Conservation (phyloP, 2,113 vertebrate genomes). For the Riparia riparia region DNA sequence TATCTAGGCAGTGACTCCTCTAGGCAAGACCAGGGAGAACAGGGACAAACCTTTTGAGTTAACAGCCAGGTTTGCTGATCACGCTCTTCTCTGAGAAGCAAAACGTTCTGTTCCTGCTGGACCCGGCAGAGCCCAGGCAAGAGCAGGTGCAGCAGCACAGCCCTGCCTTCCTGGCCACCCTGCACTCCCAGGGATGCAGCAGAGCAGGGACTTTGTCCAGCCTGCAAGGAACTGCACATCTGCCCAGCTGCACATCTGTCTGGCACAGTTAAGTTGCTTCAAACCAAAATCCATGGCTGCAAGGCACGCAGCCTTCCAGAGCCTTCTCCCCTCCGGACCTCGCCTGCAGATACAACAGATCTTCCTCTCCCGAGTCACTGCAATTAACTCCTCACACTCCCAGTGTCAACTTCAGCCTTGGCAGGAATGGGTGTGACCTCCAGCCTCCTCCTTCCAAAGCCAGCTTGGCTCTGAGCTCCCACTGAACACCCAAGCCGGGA, state of each 20-base stretch:
- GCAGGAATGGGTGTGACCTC: background rate
- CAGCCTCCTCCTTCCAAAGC: background rate
- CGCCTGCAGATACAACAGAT: background rate
- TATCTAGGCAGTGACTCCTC: background rate
- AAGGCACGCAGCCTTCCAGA: background rate
- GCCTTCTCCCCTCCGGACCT: background rate
- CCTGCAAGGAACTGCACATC: background rate
- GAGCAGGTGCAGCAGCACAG: background rate
- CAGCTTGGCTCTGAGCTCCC: background rate
- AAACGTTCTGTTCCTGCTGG: background rate
- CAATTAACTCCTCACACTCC: background rate
- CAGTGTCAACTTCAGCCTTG: background rate
- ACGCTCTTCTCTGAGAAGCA: background rate
- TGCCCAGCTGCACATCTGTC: background rate
- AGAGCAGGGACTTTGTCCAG: background rate
- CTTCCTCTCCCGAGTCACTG: background rate
- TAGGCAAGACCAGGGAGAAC: background rate
- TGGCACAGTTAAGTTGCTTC: background rate
- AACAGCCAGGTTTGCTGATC: background rate
- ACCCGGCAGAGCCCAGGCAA: background rate
- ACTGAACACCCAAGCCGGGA: rapidly evolving
- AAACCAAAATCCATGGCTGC: background rate
- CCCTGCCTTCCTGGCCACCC: background rate
- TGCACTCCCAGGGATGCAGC: background rate
- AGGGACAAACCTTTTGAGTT: background rate